Percentiles rank a stretch among this genome's conserved stretches.
Conservation (phyloP, 2,113 vertebrate genomes). For the Glareola pratincola region DNA sequence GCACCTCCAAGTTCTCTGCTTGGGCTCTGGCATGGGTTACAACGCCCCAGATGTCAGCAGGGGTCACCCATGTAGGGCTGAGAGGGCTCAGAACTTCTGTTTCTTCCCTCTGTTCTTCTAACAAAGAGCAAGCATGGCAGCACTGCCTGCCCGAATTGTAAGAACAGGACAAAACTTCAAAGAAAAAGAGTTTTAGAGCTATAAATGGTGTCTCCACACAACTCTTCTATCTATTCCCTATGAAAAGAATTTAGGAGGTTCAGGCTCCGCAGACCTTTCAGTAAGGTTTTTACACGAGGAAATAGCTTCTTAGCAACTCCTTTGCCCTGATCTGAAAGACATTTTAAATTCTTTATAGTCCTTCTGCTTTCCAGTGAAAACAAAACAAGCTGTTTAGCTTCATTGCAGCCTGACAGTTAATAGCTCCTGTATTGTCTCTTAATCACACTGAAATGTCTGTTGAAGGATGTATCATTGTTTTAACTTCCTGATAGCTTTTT, state of each 20-base stretch:
- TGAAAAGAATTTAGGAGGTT: not conserved
- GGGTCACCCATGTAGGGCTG: not conserved
- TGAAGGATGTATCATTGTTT: conserved; percentile 52
- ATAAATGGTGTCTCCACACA: not conserved
- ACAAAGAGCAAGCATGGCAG: not conserved
- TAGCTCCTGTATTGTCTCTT: conserved; percentile 53
- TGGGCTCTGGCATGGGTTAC: not conserved
- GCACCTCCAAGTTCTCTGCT: not conserved
- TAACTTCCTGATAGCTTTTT: conserved; percentile 36
- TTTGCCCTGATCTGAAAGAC: not conserved
- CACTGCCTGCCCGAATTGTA: not conserved
- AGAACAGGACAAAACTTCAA: conserved; percentile 3
- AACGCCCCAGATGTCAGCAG: not conserved
- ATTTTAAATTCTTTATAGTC: conserved; percentile 36
- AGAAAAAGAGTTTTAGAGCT: not conserved
- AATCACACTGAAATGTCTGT: conserved; percentile 18
- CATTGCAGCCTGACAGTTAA: conserved; percentile 41
- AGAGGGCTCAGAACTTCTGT: not conserved
- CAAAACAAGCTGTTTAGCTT: conserved; percentile 53
- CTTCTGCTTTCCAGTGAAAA: conserved; percentile 46
- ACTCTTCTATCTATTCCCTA: not conserved
- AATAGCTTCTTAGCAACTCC: conserved; percentile 10
- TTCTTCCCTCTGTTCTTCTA: not conserved
- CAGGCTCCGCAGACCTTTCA: not conserved
- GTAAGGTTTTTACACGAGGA: not conserved